Conservation (phyloP, 2,888 invertebrate genomes). For the Sturmia bella region DNA sequence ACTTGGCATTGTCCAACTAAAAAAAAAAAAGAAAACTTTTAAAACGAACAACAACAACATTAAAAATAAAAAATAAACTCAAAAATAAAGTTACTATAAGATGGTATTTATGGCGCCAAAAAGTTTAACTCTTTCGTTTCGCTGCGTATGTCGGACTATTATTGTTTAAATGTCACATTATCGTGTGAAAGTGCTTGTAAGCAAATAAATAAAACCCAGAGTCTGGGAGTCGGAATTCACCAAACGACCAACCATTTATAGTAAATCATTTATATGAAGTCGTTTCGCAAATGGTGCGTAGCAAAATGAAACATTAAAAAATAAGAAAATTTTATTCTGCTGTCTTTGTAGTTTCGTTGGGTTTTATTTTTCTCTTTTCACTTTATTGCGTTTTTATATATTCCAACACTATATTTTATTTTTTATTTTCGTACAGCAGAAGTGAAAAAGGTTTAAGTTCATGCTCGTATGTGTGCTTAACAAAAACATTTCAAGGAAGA, state of each 20-base stretch:
- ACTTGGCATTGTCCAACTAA: slow-evolving; percentile 64
- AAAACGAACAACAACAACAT: too few species aligned
- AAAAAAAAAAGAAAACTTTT: slow-evolving; percentile 3
- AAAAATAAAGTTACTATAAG: slow-evolving; percentile 51
- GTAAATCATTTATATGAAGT: slow-evolving; percentile 63
- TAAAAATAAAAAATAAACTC: slow-evolving; percentile 14
- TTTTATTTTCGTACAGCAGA: too few species aligned
- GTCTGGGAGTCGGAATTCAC: slow-evolving; percentile 33
- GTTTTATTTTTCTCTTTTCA: not conserved
- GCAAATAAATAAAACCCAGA: slow-evolving; percentile 45
- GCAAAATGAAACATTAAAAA: slow-evolving; percentile 29
- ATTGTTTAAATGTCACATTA: slow-evolving; percentile 51
- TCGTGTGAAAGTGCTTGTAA: slow-evolving; percentile 56
- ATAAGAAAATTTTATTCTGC: slow-evolving; percentile 16
- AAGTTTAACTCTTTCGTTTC: slow-evolving; percentile 66
- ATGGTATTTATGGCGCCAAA: slow-evolving; percentile 66
- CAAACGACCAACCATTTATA: slow-evolving; percentile 23
- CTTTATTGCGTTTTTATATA: not conserved
- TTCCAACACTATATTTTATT: not conserved
- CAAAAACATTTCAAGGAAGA: too few species aligned
- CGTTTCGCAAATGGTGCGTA: slow-evolving; percentile 61
- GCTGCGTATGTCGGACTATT: not conserved
- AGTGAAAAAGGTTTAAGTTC: too few species aligned
- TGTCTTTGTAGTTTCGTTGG: not conserved
- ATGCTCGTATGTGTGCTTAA: too few species aligned